These are phyloP conservation scores for Empidonax traillii DNA, from an alignment of 2,113 vertebrate species.

Conservation along the genomic window DNA sequence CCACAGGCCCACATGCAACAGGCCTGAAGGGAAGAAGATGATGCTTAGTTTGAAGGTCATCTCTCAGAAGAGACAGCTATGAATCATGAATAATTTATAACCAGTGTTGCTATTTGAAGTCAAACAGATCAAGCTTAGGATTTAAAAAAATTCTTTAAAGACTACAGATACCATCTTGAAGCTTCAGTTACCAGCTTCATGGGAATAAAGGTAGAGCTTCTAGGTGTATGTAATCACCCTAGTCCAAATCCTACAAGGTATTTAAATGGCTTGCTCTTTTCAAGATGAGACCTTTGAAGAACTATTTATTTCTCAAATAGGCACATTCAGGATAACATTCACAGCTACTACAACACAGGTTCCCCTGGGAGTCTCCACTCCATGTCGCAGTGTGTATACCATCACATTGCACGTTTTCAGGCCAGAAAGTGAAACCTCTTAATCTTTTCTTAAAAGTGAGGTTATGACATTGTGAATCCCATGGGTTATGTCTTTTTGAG, in stretches of 20 bases:
- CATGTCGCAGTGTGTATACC: neutral
- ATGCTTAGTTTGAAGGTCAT: conserved; percentile 5
- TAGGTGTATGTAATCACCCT: neutral
- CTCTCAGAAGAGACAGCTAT: neutral
- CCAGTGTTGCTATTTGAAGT: neutral
- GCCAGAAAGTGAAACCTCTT: neutral
- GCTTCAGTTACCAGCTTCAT: neutral
- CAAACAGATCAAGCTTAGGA: neutral
- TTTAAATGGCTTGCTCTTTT: neutral
- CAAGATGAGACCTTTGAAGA: neutral
- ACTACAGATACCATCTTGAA: neutral
- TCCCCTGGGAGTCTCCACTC: neutral
- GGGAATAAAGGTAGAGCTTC: neutral
- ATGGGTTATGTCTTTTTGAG: neutral
- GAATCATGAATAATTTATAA: conserved; percentile 35
- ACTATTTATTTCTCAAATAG: conserved; percentile 6
- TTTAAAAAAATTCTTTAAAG: neutral
- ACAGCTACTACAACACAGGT: neutral
- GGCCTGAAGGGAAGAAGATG: neutral
- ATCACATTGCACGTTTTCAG: neutral
- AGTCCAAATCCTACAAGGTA: neutral
- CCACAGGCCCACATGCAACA: neutral
- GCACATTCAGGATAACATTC: neutral
- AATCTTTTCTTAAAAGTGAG: neutral
- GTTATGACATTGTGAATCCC: neutral